phyloP scores from a whole-genome alignment of 2,113 vertebrate genomes.

The Myiozetetes cayanensis region DNA sequence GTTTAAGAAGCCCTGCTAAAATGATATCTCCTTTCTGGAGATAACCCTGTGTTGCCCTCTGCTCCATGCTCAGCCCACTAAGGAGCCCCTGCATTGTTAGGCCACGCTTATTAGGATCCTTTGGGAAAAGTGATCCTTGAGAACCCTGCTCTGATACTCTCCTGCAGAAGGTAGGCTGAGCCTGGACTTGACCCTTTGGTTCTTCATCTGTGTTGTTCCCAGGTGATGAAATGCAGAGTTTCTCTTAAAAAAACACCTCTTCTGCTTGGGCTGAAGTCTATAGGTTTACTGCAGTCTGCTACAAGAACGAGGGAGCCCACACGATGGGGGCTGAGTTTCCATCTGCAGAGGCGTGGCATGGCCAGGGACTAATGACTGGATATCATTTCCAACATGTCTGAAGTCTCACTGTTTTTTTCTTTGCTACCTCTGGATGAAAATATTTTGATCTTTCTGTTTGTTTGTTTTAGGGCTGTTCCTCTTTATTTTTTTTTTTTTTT shows the following conservation, averaged over 20 bases:
- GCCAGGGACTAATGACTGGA: not conserved
- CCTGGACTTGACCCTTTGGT: not conserved
- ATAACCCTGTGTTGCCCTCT: not conserved
- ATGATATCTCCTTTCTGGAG: not conserved
- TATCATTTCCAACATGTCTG: not conserved
- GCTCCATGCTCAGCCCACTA: not conserved
- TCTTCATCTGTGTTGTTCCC: not conserved
- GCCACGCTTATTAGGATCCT: not conserved
- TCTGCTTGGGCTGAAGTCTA: not conserved
- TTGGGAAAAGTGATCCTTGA: not conserved
- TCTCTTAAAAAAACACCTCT: not conserved
- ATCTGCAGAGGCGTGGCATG: not conserved
- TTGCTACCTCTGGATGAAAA: not conserved
- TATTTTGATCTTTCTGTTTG: rapidly evolving
- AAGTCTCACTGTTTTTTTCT: not conserved
- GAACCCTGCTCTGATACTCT: not conserved
- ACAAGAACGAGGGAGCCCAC: not conserved
- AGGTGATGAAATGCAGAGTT: not conserved
- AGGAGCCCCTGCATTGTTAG: not conserved
- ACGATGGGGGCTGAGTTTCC: rapidly evolving
- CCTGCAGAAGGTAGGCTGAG: not conserved
- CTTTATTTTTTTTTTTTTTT: too few relatives aligned
- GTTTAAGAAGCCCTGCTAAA: not conserved
- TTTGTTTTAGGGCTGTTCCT: not conserved
- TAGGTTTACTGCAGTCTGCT: not conserved